Percentiles rank a stretch among this genome's conserved stretches.
phyloP scores from a whole-genome alignment of 2,888 invertebrate genomes.

The Coelogynopora nodosa region DNA sequence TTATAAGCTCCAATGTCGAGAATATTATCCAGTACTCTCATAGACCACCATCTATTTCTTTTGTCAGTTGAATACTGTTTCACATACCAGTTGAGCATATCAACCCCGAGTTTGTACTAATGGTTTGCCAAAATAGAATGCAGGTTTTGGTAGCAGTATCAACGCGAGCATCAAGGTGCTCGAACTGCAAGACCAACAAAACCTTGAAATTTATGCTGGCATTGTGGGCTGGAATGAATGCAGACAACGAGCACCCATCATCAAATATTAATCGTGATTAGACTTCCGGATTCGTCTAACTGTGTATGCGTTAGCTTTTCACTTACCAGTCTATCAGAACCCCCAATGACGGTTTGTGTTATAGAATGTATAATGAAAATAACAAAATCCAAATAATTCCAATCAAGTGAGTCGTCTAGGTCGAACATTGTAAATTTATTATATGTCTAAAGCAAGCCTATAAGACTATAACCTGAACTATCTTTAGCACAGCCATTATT shows the following conservation, averaged over 20 bases:
- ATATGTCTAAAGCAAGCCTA: too few species aligned
- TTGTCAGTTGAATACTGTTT: not conserved
- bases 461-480: too few species aligned
- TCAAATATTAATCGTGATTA: not conserved
- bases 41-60: not conserved
- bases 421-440: too few species aligned
- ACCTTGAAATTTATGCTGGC: not conserved
- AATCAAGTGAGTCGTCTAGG: too few species aligned
- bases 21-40: not conserved
- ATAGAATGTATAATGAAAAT: not conserved
- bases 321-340: not conserved
- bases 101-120: constrained; percentile 2
- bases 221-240: not conserved
- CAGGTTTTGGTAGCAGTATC: not conserved
- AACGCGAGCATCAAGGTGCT: not conserved
- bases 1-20: not conserved
- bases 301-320: not conserved
- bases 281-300: not conserved
- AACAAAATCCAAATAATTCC: too few species aligned
- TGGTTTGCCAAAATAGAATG: not conserved
- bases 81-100: constrained; percentile 6
- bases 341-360: not conserved
- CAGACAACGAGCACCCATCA: not conserved
- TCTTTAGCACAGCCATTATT: too few species aligned
- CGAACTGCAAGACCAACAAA: not conserved